Conservation (phyloP, 35 echinoderm and acorn worm species). For the Apostichopus parvimensis region DNA sequence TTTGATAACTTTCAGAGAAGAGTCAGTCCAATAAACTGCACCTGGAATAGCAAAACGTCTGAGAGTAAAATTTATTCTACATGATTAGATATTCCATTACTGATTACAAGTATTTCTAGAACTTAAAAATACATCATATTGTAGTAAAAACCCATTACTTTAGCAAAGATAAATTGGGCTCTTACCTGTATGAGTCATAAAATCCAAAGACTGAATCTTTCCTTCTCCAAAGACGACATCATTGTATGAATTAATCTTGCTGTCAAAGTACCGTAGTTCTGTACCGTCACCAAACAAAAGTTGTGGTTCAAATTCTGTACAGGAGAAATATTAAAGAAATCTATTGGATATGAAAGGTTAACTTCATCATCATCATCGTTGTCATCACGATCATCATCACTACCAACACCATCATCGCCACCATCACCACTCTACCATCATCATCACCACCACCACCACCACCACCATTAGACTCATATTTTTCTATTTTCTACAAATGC, state of each 20-base stretch:
- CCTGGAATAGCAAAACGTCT: slow-evolving; percentile 43
- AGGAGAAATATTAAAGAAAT: not conserved
- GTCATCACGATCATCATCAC: no score
- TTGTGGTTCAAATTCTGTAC: slow-evolving; percentile 8
- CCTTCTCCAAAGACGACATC: slow-evolving; percentile 42
- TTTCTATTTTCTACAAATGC: no score
- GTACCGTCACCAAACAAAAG: slow-evolving; percentile 62
- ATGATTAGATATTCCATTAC: not conserved
- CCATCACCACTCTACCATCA: no score
- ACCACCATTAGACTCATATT: no score
- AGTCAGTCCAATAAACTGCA: slow-evolving; percentile 74
- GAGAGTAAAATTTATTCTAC: not conserved
- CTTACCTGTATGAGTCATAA: slow-evolving; percentile 39
- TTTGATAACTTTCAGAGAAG: slow-evolving; percentile 59
- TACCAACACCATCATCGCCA: no score
- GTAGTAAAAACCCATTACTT: no score
- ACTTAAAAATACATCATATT: no score
- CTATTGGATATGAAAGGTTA: no score
- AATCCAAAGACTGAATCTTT: slow-evolving; percentile 55
- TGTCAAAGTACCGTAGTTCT: slow-evolving; percentile 49
- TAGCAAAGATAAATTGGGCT: not conserved
- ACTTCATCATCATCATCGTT: no score
- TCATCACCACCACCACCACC: no score
- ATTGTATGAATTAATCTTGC: slow-evolving; percentile 18
- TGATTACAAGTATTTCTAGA: no score